Evolutionary conservation across 2,113 vertebrate genomes (phyloP), one percentile per base, ranked within the genome.

Genomic region (Suncus etruscus): DNA sequence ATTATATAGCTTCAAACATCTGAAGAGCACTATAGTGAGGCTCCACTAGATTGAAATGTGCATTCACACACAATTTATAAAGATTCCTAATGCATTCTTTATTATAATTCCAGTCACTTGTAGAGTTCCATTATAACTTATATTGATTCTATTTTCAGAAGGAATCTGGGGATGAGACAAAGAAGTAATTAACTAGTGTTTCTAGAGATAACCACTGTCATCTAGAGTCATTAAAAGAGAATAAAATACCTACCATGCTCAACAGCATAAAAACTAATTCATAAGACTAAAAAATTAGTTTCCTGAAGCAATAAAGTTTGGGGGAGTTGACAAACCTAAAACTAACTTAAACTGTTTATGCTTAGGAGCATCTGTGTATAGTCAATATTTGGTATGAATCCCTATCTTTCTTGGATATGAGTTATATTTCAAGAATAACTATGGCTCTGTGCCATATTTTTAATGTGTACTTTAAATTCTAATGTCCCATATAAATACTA

Each of bases 81-180:
- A 84, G 87, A 93, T 87, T 85, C 75, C 73, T 91, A 95, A 80
- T 65, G 20, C 92, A 91, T 88, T 94, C 94, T 87, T 92, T 83
- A 94, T 98, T 97, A 96, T 75, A 81, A 97, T 97, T 96, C 96
- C 66, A 91, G 94, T 96, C 96, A 97, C 74, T 95, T 90, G 74
- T 47, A 65, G 75, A 95, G 85, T 96, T 96, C 87, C 86, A 96
- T 96, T 97, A 96, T 95, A 96, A 96, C 96, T 96, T 95, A 91
- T 94, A 98, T 97, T 94, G 94, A 97, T 95, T 77, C 10, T 47
- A 80, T 96, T 96, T 97, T 96, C 92, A 91, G 91, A 94, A 92
- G 29, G n/a, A 95, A 86, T 88, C 72, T 94, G 72, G 77, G 96
- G 90, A 96, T 96, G 94, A 97, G 94, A 95, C 63, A 95, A 29